Percentiles rank a stretch among this genome's conserved stretches.
phyloP scores from a whole-genome alignment of 2,113 vertebrate genomes.

The Hypocryptadius cinnamomeus region DNA sequence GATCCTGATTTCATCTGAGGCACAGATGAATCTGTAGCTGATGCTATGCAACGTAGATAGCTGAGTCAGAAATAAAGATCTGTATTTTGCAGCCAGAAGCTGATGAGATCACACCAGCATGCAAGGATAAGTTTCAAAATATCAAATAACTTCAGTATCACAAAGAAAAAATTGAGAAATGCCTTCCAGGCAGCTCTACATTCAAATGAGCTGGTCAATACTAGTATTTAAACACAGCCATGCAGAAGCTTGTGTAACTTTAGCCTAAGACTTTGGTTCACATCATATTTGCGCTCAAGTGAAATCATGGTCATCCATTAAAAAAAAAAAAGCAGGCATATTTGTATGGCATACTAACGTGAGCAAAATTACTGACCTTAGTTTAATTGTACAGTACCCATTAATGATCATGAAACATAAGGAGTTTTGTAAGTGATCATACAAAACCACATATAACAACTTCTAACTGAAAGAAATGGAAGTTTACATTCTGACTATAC shows the following conservation, averaged over 20 bases:
- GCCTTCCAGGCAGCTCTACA: background rate
- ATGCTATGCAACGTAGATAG: background rate
- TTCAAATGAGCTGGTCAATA: background rate
- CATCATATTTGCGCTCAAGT: background rate
- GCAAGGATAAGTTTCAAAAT: background rate
- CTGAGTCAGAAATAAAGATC: background rate
- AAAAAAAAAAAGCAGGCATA: background rate
- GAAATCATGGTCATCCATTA: background rate
- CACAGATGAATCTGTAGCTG: constrained; percentile 8
- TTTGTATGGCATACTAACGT: background rate
- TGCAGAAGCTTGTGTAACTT: background rate
- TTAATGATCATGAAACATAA: background rate
- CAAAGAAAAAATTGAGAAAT: background rate
- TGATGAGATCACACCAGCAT: background rate
- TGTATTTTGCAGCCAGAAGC: background rate
- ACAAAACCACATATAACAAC: background rate
- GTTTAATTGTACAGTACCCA: background rate
- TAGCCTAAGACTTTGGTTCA: background rate
- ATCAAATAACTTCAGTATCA: background rate
- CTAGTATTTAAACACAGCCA: background rate
- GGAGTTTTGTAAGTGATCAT: background rate
- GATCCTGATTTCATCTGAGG: background rate
- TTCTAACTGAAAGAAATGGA: background rate
- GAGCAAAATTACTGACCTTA: background rate
- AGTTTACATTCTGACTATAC: background rate